These are phyloP conservation scores for Recurvirostra avosetta DNA, from an alignment of 2,113 vertebrate genomes.

Conservation along the genomic window DNA sequence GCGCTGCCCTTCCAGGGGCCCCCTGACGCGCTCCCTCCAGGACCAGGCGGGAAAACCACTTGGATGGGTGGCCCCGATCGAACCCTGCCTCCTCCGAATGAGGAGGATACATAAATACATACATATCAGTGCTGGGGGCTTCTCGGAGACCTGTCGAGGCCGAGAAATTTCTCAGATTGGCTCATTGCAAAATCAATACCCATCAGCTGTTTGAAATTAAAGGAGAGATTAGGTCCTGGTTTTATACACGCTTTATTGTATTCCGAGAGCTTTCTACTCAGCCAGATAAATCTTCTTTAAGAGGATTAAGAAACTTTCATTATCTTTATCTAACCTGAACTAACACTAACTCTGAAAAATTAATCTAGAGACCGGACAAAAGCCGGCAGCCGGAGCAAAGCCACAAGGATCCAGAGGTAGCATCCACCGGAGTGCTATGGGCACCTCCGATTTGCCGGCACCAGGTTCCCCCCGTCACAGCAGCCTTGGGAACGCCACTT, in stretches of 20 bases:
- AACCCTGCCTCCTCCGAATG: neutral
- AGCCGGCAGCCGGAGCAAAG: constrained; percentile 45
- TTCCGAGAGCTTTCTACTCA: constrained; percentile 75
- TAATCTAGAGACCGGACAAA: constrained; percentile 76
- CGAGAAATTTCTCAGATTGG: constrained; percentile 72
- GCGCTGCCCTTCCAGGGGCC: accelerated
- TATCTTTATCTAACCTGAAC: constrained; percentile 84
- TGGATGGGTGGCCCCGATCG: neutral
- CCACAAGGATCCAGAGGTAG: neutral
- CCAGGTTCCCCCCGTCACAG: neutral
- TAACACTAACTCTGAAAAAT: constrained; percentile 76
- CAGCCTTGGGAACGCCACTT: neutral
- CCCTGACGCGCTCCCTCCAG: neutral
- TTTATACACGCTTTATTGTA: constrained; percentile 79
- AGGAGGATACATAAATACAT: constrained; percentile 20
- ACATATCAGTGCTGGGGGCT: neutral
- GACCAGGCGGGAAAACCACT: neutral
- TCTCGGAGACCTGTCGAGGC: neutral
- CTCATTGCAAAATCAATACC: constrained; percentile 88
- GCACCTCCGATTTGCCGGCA: neutral
- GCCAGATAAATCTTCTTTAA: constrained; percentile 81
- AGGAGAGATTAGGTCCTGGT: constrained; percentile 80
- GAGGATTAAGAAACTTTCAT: constrained; percentile 83
- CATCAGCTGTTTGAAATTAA: constrained; percentile 89
- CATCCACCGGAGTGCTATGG: neutral